Conservation (phyloP, 2,797 vertebrate genomes). For the Prionace glauca region DNA sequence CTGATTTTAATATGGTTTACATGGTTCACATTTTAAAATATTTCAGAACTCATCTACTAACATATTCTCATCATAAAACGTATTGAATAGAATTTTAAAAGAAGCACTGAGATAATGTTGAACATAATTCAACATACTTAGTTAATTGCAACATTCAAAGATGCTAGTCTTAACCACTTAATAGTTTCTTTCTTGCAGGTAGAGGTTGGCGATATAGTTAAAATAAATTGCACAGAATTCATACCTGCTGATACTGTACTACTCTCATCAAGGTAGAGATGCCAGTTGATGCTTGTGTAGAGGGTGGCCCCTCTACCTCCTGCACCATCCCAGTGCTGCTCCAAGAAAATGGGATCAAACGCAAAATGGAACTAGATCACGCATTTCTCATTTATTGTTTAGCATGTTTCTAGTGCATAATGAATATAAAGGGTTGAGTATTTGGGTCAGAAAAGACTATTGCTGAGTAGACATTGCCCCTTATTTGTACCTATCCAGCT, state of each 20-base stretch:
- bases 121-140: not conserved
- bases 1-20: not conserved
- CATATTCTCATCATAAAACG: not conserved
- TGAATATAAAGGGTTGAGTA: not conserved
- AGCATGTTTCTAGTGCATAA: not conserved
- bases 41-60: slow-evolving; percentile 4
- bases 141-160: slow-evolving; percentile 13
- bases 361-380: slow-evolving; percentile 8
- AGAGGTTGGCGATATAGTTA: slow-evolving; percentile 95
- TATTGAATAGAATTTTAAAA: not conserved
- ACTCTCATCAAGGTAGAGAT: slow-evolving; percentile 93
- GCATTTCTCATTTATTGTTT: slow-evolving; percentile 2
- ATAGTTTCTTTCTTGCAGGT: slow-evolving; percentile 88
- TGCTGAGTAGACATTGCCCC: not conserved
- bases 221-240: slow-evolving; percentile 91
- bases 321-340: slow-evolving; percentile 59
- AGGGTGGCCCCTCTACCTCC: slow-evolving; percentile 62
- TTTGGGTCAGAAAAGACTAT: not conserved
- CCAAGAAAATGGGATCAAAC: slow-evolving; percentile 68
- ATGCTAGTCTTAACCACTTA: slow-evolving; percentile 65
- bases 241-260: slow-evolving; percentile 93
- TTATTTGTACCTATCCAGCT: not conserved
- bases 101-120: not conserved
- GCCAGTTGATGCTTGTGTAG: slow-evolving; percentile 66
- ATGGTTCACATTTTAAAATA: not conserved